Evolutionary conservation across 2,888 invertebrate species (phyloP).

Genomic region (Escarpia spicata): DNA sequence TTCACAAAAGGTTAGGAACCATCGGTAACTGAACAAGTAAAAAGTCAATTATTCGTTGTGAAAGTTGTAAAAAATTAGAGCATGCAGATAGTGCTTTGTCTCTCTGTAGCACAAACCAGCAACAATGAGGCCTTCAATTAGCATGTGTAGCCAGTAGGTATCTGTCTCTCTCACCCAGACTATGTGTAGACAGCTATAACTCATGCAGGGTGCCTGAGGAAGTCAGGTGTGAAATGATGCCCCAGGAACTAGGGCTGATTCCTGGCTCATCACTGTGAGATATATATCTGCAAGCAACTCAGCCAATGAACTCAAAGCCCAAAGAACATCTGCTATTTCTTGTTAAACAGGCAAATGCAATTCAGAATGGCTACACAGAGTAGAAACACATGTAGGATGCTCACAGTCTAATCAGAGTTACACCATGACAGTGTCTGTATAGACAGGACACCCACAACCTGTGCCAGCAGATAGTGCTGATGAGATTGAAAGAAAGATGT

Average conservation of each 20-base stretch:
- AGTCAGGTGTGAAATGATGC: background rate
- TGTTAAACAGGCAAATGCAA: background rate
- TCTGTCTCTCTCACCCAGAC: background rate
- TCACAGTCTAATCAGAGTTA: background rate
- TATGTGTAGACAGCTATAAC: background rate
- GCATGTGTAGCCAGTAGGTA: background rate
- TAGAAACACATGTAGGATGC: background rate
- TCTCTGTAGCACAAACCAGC: background rate
- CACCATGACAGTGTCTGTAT: background rate
- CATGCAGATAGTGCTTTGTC: no score
- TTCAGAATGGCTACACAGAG: background rate
- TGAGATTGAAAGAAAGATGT: background rate
- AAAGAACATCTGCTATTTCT: background rate
- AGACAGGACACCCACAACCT: background rate
- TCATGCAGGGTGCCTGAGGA: background rate
- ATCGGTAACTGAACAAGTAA: no score
- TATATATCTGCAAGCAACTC: background rate
- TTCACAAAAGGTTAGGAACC: no score
- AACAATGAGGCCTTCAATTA: background rate
- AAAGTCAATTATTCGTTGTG: no score
- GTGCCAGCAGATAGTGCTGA: background rate
- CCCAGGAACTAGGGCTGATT: background rate
- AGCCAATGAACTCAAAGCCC: background rate
- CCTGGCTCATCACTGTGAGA: background rate
- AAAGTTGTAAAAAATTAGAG: no score